These are phyloP conservation scores for Drosophila navojoa DNA, from an alignment of 1,140 invertebrate species.

Conservation along the genomic window DNA sequence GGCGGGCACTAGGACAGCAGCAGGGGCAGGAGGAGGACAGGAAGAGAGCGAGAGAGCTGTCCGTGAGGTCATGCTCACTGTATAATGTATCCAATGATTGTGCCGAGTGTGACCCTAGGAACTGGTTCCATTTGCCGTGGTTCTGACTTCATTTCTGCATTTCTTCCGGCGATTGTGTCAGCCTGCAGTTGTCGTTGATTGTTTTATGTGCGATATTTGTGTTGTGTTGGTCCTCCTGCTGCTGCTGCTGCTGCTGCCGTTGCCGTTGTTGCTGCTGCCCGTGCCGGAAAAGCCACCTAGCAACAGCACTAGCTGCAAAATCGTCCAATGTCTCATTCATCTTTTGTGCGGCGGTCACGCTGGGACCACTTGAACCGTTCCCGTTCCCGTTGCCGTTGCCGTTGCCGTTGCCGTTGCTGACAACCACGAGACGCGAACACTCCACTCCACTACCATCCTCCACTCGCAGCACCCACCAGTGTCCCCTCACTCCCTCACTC, in stretches of 20 bases:
- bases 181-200: constrained; percentile 71
- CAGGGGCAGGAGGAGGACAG: not conserved
- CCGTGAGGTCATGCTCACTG: not conserved
- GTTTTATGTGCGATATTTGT: constrained; percentile 76
- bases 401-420: constrained; percentile 3
- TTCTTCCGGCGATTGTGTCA: constrained; percentile 69
- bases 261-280: constrained; percentile 3
- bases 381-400: constrained; percentile 50
- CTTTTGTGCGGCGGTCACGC: constrained; percentile 67
- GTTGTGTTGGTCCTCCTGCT: not conserved
- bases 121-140: constrained; percentile 36
- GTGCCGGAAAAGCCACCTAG: constrained; percentile 34
- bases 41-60: too few species aligned
- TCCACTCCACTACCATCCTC: not conserved
- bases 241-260: not conserved
- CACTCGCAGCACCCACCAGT: not conserved
- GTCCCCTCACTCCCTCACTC: not conserved
- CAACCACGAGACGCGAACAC: constrained; percentile 36
- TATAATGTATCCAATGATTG: not conserved
- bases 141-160: constrained; percentile 71
- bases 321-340: constrained; percentile 69
- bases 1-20: not conserved
- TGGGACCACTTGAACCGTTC: constrained; percentile 73
- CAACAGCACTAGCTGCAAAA: constrained; percentile 61
- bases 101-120: constrained; percentile 8